Percentiles rank a stretch among this genome's conserved stretches.
These are phyloP conservation scores for Yponomeuta malinellus DNA, from an alignment of 2,888 invertebrate genomes.

Conservation along the genomic window DNA sequence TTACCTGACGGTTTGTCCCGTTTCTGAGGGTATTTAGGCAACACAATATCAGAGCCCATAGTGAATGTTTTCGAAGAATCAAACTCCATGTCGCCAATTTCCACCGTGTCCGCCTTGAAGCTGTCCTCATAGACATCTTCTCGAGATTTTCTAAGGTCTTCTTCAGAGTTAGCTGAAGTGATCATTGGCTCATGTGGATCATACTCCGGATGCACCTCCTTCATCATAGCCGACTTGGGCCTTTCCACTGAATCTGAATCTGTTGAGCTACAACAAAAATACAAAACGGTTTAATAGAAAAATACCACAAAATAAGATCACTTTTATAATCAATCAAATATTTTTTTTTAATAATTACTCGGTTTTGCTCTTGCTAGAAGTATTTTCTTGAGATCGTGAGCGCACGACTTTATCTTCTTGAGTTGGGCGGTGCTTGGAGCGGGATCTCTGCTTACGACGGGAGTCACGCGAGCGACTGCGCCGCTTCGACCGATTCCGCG, in stretches of 20 bases:
- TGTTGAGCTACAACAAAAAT: constrained; percentile 15
- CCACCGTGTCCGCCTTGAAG: constrained; percentile 48
- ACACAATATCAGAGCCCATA: constrained; percentile 34
- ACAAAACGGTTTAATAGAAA: not conserved
- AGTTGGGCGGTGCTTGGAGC: constrained; percentile 37
- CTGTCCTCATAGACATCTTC: constrained; percentile 60
- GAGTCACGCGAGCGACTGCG: constrained; percentile 32
- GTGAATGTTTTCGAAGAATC: constrained; percentile 50
- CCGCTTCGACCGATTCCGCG: constrained; percentile 28
- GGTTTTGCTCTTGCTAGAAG: constrained; percentile 50
- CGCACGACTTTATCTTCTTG: constrained; percentile 49
- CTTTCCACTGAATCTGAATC: constrained; percentile 66
- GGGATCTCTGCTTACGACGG: constrained; percentile 29
- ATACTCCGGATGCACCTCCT: constrained; percentile 64
- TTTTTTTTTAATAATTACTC: constrained; percentile 40
- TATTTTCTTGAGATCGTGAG: constrained; percentile 59
- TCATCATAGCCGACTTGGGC: constrained; percentile 65
- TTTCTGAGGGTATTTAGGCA: constrained; percentile 38
- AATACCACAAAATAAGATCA: not conserved
- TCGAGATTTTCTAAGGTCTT: constrained; percentile 59
- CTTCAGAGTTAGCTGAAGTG: constrained; percentile 67
- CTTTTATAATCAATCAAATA: not conserved
- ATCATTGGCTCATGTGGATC: constrained; percentile 72
- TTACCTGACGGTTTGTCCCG: constrained; percentile 53
- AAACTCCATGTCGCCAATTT: constrained; percentile 42